Evolutionary conservation across 1,140 invertebrate species (phyloP), one percentile per base, ranked within the genome.

Genomic region (Drosophila ercepeae): DNA sequence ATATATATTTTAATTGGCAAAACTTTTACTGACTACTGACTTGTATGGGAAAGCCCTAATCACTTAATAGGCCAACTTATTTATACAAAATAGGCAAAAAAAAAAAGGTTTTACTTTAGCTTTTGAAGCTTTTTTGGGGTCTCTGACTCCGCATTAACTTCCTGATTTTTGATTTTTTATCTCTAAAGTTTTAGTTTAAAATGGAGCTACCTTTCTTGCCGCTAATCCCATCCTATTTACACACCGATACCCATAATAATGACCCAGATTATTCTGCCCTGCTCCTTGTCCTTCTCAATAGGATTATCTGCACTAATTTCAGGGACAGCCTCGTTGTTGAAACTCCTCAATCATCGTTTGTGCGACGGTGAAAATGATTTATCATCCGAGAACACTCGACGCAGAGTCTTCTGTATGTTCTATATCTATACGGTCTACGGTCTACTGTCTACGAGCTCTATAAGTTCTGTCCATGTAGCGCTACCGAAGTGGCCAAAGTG

Each of bases 371-470:
- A 77, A 82, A 82, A 69, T 77, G 74, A 77, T 83, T 82, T 82
- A 77, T 83, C 73, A 82, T 83, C 46, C 50, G 58, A 70, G 63
- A 59, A 64, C 78, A 77, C 78, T 82, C 63, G 60, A 75, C 44
- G 25, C n/a, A 44, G 32, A 57, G 53, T 42, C 41, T 61, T 53
- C 11, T 7, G n/a, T 3, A 6, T 13, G 6, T 13, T 14, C 36
- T 6, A 8, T 7, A 7, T 11, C 7, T 14, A 14, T 14, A 36
- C 13, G 5, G 25, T 27, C n/a, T n/a, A n/a, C n/a, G n/a, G n/a
- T n/a, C n/a, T n/a, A n/a, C n/a, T n/a, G n/a, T 7, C 36, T 39
- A 13, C 13, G n/a, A 16, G 11, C 9, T 9, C 29, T 9, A 32
- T 32, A 32, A 32, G 29, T 32, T 32, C 29, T 32, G 29, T n/a